Evolutionary conservation across 2,113 vertebrate genomes (phyloP).

Genomic region (Eudorcas thomsonii): DNA sequence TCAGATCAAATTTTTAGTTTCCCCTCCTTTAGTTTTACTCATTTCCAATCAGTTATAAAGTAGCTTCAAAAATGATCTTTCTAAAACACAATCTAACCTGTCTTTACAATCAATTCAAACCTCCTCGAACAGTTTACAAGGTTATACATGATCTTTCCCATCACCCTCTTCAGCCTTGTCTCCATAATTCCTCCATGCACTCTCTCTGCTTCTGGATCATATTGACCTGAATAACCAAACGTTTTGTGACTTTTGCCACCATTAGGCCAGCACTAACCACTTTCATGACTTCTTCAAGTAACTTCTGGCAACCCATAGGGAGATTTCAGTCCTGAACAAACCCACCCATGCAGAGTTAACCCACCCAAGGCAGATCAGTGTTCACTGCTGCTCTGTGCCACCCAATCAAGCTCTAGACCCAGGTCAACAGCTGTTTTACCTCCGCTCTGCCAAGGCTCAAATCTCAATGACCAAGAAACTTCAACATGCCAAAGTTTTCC

Average conservation of each 20-base stretch:
- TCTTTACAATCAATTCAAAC: not conserved
- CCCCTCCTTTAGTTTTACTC: not conserved
- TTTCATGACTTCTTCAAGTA: not conserved
- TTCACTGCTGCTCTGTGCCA: not conserved
- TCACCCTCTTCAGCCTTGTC: not conserved
- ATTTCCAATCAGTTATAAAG: not conserved
- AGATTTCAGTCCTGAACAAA: not conserved
- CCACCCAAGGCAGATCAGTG: accelerated
- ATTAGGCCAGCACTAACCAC: not conserved
- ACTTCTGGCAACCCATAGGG: not conserved
- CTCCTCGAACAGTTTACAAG: not conserved
- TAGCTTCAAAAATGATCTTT: not conserved
- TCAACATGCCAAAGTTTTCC: not conserved
- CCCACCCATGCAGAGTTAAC: not conserved
- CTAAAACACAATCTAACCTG: not conserved
- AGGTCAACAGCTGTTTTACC: not conserved
- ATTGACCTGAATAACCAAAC: not conserved
- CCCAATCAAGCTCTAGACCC: not conserved
- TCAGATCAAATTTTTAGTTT: not conserved
- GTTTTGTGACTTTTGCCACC: not conserved
- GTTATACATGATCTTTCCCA: not conserved
- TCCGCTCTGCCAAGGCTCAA: not conserved
- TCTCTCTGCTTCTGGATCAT: not conserved
- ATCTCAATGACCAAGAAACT: not conserved
- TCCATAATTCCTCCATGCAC: not conserved